Conservation (phyloP, 2,113 vertebrate species). For the Morone chrysops region DNA sequence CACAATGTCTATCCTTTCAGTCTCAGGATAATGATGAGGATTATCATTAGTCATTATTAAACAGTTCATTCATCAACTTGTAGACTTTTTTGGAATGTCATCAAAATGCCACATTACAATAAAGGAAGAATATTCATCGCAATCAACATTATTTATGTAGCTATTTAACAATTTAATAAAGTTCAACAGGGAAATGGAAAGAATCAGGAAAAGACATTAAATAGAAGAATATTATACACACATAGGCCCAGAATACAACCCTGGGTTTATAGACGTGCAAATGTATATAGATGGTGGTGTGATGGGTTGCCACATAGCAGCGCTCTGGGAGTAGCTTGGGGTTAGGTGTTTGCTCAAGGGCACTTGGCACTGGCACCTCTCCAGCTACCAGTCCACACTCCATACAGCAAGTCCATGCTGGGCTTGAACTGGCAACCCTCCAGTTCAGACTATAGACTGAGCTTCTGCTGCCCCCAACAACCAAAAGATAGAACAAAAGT, state of each 20-base stretch:
- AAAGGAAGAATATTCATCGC: background rate
- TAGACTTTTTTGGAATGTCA: slow-evolving; percentile 1
- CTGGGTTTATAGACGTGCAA: too few relatives aligned
- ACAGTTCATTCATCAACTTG: background rate
- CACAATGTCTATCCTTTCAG: background rate
- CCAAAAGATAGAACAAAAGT: background rate
- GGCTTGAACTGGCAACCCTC: too few relatives aligned
- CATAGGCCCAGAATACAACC: too few relatives aligned
- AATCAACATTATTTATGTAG: background rate
- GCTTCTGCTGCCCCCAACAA: background rate
- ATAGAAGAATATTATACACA: background rate
- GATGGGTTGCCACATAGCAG: too few relatives aligned
- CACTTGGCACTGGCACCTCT: too few relatives aligned
- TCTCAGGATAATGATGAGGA: background rate
- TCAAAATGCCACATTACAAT: slow-evolving; percentile 36
- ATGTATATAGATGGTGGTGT: too few relatives aligned
- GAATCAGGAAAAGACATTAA: too few relatives aligned
- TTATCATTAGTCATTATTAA: background rate
- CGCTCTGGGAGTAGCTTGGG: too few relatives aligned
- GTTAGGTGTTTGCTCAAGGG: too few relatives aligned
- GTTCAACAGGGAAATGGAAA: background rate
- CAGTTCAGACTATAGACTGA: too few relatives aligned
- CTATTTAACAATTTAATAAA: background rate
- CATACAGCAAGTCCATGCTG: too few relatives aligned
- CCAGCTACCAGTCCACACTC: too few relatives aligned